phyloP scores from a whole-genome alignment of 2,888 invertebrate genomes.

The Eucera pruinosa region DNA sequence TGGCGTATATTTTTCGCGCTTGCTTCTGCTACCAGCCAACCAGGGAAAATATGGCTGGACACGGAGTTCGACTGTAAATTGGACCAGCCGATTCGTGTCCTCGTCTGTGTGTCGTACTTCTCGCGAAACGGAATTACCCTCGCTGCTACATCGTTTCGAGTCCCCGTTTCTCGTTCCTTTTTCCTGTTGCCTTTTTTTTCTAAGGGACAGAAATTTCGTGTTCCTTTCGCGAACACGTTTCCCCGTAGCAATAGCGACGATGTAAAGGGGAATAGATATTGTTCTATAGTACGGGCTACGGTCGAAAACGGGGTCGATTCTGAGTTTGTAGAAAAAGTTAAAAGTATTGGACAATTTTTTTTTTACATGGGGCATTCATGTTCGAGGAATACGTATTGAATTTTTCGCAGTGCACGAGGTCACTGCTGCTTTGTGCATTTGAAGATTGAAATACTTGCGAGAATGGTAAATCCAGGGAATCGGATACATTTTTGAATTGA shows the following conservation, averaged over 20 bases:
- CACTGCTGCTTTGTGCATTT: too few species aligned
- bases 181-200: neutral
- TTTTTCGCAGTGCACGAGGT: too few species aligned
- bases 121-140: slow-evolving; percentile 34
- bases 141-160: slow-evolving; percentile 14
- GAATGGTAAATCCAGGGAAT: too few species aligned
- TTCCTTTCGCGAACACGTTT: slow-evolving; percentile 1
- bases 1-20: slow-evolving; percentile 68
- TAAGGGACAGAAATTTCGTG: neutral
- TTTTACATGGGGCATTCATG: too few species aligned
- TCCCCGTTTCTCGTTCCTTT: neutral
- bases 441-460: too few species aligned
- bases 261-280: slow-evolving; percentile 10
- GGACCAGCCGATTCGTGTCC: slow-evolving; percentile 47
- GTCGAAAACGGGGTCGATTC: neutral
- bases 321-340: neutral
- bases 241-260: neutral
- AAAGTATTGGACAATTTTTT: neutral
- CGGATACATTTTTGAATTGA: too few species aligned
- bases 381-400: too few species aligned
- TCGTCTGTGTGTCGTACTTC: slow-evolving; percentile 38
- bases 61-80: slow-evolving; percentile 63
- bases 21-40: slow-evolving; percentile 19
- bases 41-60: slow-evolving; percentile 57
- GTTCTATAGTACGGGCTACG: neutral